phyloP scores from a whole-genome alignment of 1,140 invertebrate genomes.

The Formica exsecta region DNA sequence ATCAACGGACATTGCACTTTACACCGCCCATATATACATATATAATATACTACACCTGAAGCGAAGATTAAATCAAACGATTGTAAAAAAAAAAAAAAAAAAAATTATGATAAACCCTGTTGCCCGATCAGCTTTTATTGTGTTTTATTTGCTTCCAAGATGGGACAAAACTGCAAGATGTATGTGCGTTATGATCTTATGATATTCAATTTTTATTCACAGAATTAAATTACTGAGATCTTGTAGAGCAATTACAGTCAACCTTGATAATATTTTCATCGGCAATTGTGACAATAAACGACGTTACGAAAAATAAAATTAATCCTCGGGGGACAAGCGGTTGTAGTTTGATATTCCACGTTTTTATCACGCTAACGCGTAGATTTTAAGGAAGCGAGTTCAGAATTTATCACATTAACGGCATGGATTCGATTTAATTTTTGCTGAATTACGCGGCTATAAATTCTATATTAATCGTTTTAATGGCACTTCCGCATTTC shows the following conservation, averaged over 20 bases:
- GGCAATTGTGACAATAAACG: neutral
- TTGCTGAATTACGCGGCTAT: neutral
- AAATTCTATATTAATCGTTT: neutral
- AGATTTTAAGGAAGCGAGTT: constrained; percentile 1
- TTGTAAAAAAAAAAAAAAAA: neutral
- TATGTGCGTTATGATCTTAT: neutral
- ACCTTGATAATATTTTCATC: constrained; percentile 18
- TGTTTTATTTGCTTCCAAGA: neutral
- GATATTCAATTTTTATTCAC: constrained; percentile 34
- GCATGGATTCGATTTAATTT: neutral
- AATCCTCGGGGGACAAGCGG: neutral
- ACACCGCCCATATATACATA: neutral
- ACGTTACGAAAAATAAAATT: neutral
- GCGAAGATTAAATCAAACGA: constrained; percentile 47
- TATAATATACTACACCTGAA: neutral
- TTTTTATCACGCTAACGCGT: neutral
- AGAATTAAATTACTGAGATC: constrained; percentile 18
- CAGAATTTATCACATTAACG: neutral
- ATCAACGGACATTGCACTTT: constrained; percentile 67
- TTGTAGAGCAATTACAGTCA: constrained; percentile 19
- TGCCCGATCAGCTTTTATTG: constrained; percentile 3
- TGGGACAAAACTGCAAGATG: constrained; percentile 14
- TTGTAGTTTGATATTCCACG: neutral
- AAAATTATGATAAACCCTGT: neutral
- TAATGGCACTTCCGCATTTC: neutral